These are phyloP conservation scores for Pinna nobilis DNA, from an alignment of 1,140 invertebrate genomes.

Conservation along the genomic window DNA sequence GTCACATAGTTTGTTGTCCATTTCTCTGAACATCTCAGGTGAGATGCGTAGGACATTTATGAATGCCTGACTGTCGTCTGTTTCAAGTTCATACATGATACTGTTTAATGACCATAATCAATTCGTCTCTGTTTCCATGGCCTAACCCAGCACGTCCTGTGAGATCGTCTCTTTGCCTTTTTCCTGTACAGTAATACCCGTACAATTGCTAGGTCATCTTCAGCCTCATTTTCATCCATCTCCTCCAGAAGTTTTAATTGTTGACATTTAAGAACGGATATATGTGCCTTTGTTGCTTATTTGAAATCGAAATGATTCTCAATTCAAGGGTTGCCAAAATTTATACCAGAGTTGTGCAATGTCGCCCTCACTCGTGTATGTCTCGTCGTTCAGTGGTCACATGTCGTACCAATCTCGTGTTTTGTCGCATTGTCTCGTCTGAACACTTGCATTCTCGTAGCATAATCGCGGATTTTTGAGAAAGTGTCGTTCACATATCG, in stretches of 20 bases:
- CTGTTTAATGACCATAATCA: not conserved
- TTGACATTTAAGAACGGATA: not conserved
- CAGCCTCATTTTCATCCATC: not conserved
- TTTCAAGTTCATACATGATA: slow-evolving; percentile 3
- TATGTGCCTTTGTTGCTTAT: not conserved
- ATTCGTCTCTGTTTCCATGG: not conserved
- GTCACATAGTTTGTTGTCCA: not conserved
- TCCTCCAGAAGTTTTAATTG: not conserved
- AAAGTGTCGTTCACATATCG: not conserved
- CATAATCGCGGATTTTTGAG: not conserved
- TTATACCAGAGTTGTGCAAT: not conserved
- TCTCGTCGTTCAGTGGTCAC: not conserved
- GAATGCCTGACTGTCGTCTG: slow-evolving; percentile 9
- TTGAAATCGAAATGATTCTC: not conserved
- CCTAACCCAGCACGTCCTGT: slow-evolving; percentile 6
- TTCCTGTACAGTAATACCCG: not conserved
- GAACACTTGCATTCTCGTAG: not conserved
- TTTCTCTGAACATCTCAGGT: slow-evolving; percentile 29
- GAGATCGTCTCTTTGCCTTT: not conserved
- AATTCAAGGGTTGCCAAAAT: too few species aligned
- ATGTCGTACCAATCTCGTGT: not conserved
- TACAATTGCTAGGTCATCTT: not conserved
- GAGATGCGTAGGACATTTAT: slow-evolving; percentile 6
- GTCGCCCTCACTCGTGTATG: not conserved
- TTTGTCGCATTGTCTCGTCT: too few species aligned